Conservation (phyloP, 92 coral and sea anemone genomes). For the Phenganax stokvisi region DNA sequence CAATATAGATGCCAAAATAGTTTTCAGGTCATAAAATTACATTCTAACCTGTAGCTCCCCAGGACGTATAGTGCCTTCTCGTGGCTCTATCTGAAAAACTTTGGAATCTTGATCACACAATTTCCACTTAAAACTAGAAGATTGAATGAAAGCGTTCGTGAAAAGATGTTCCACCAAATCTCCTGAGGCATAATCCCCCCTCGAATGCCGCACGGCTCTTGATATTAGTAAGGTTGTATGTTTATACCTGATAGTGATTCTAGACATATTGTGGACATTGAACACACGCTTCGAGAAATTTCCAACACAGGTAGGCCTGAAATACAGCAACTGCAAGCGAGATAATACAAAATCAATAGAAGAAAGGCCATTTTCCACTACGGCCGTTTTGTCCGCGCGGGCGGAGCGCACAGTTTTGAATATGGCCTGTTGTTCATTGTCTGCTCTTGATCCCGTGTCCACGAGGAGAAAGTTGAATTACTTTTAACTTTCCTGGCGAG, state of each 20-base stretch:
- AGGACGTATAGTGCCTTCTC: constrained; percentile 58
- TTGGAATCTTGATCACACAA: constrained; percentile 60
- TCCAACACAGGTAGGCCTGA: constrained; percentile 86
- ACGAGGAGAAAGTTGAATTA: too few relatives aligned
- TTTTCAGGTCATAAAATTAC: background rate
- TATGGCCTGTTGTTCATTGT: too few relatives aligned
- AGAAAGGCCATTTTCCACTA: too few relatives aligned
- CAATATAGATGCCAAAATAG: background rate
- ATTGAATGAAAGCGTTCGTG: background rate
- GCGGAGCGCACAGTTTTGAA: too few relatives aligned
- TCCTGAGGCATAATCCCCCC: background rate
- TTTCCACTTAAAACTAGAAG: constrained; percentile 70
- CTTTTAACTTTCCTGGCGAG: too few relatives aligned
- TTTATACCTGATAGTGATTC: constrained; percentile 72
- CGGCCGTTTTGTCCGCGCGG: too few relatives aligned
- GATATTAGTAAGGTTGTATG: background rate
- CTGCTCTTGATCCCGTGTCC: too few relatives aligned
- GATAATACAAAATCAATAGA: too few relatives aligned
- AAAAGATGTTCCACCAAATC: background rate
- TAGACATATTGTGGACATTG: constrained; percentile 66
- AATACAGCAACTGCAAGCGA: constrained; percentile 66
- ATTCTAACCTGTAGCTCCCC: constrained; percentile 70
- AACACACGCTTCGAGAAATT: constrained; percentile 65
- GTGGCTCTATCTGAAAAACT: constrained; percentile 60
- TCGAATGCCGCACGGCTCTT: too few relatives aligned